Base-by-base conservation (phyloP, 2,113 vertebrate species). In the Paedocypris sp. region DNA sequence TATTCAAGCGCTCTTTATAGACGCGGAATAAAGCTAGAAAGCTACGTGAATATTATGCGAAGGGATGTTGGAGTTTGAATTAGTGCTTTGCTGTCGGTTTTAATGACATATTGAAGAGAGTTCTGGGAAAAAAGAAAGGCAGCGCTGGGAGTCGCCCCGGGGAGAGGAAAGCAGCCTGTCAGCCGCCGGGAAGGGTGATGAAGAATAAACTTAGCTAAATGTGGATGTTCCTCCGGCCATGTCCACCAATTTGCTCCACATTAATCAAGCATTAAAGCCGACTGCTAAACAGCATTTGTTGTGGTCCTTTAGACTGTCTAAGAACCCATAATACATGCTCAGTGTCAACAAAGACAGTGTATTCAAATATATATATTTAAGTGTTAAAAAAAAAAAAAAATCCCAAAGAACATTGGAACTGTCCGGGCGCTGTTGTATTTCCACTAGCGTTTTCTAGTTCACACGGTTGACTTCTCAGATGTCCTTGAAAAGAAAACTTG, bases 141-240 rank as follows among this genome's bases (percentile, higher is more conserved):
- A 36, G 19, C 13, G 31, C 45, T 50, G 29, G 32, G 22, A 16
- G 35, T 47, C 47, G 16, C 38, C 47, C 26, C 8, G 19, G n/a
- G 46, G 45, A 47, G 4, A 15, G 16, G 38, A 31, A 48, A 11
- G 20, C 13, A 66, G 13, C 10, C 13, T 35, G 26, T 20, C 12
- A 49, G 9, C 36, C 16, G 60, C 16, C n/a, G 19, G 49, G 28
- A 54, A 41, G 23, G 12, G 32, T 46, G 31, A 23, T 33, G 19
- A 52, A 46, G 50, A 35, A 64, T 47, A 57, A 57, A 57, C 25
- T 43, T 12, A 8, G 38, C 53, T 57, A 57, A 57, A 57, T 32
- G 18, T 20, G 38, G 53, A n/a, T 57, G 29, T 26, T 57, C 53
- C 53, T 57, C 53, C 42, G 53, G 38, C 53, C 26, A 43, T 29